Evolutionary conservation across 2,797 vertebrate species (phyloP), one percentile per base, ranked within the genome.

Genomic region (Meriones psammophilus): DNA sequence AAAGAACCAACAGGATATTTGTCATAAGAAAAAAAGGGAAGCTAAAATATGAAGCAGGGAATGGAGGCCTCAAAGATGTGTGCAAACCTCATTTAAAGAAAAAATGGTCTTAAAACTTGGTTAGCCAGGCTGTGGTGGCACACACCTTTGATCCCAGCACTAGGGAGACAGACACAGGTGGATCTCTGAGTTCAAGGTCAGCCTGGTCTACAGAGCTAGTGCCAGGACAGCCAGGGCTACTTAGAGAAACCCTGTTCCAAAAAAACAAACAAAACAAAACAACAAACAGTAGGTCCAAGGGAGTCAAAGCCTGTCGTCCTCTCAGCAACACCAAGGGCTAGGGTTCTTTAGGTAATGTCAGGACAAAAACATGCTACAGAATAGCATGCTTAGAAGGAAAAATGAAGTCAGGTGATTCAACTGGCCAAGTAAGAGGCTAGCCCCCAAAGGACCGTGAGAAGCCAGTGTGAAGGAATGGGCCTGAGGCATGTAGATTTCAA

Each of bases 11-110:
- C 56, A 81, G 69, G 69, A 92, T 36, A 79, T 93, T 22, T 68
- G 80, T 93, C 96, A 84, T 20, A 66, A 81, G 60, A 85, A 85
- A 95, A 85, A 95, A 97, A 80, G 83, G 93, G 96, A 97, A 97
- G 92, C 83, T 39, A 24, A 33, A 83, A 20, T 50, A 69, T 76
- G 66, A 88, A 50, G 56, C n/a, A 68, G 60, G 26, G 66, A 13
- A 46, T 8, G 6, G 28, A 58, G 54, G 22, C 56, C 84, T 85
- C 81, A 54, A 69, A 68, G n/a, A 80, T 6, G 4, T 2, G 10
- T 17, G n/a, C 36, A n/a, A 68, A 20, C 28, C 10, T 95, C 56
- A 28, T 56, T n/a, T 66, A 54, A 68, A 68, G 9, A n/a, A n/a
- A 87, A 18, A 42, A 81, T 39, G 50, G n/a, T 88, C 50, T 88